Percentiles rank a stretch among this genome's conserved stretches.
These are phyloP conservation scores for Hyppa rectilinea DNA, from an alignment of 2,888 invertebrate species.

Conservation along the genomic window DNA sequence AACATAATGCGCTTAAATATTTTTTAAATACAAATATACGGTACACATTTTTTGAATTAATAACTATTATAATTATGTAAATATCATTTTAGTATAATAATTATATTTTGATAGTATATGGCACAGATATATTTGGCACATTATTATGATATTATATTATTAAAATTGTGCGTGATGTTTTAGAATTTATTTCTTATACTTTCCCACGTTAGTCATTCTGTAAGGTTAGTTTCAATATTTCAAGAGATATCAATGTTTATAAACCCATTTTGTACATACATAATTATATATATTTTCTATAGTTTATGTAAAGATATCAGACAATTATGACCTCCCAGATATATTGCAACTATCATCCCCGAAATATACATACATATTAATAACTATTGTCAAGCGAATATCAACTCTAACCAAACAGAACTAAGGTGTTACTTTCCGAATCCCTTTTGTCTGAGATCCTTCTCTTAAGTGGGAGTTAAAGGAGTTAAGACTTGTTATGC, in stretches of 20 bases:
- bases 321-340: background rate
- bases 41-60: constrained; percentile 52
- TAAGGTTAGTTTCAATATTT: constrained; percentile 45
- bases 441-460: constrained; percentile 65
- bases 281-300: background rate
- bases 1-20: constrained; percentile 60
- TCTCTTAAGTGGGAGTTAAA: constrained; percentile 53
- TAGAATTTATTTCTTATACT: constrained; percentile 63
- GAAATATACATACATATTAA: background rate
- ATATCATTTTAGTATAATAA: constrained; percentile 53
- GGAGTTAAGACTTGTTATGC: constrained; percentile 76
- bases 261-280: background rate
- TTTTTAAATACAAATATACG: constrained; percentile 62
- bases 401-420: constrained; percentile 59
- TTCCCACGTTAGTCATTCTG: constrained; percentile 44
- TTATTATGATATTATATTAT: constrained; percentile 52
- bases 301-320: background rate
- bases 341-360: background rate
- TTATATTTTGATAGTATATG: constrained; percentile 61
- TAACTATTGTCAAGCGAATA: background rate
- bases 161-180: constrained; percentile 75
- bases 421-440: constrained; percentile 51
- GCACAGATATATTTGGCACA: constrained; percentile 69
- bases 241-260: constrained; percentile 3
- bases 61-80: constrained; percentile 45